Conservation (phyloP, 2,113 vertebrate genomes). For the Tyto alba region DNA sequence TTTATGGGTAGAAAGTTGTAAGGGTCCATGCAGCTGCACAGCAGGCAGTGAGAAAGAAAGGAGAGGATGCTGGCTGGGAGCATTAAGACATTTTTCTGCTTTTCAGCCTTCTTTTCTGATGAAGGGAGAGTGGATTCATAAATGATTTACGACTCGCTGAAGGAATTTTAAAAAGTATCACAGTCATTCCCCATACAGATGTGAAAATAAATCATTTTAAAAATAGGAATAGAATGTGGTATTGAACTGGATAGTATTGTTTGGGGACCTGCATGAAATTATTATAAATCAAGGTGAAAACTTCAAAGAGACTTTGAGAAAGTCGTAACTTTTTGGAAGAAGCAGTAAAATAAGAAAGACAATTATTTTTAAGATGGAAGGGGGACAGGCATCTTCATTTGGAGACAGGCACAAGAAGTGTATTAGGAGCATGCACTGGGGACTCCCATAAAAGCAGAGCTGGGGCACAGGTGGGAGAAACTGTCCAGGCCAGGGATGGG, state of each 20-base stretch:
- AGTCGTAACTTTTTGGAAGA: not conserved
- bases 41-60: not conserved
- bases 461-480: fast-evolving
- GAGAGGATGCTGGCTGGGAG: not conserved
- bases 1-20: not conserved
- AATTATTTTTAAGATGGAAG: not conserved
- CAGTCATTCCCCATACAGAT: not conserved
- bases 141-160: not conserved
- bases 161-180: not conserved
- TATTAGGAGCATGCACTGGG: not conserved
- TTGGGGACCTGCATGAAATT: not conserved
- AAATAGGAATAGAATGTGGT: not conserved
- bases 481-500: not conserved
- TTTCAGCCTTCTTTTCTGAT: not conserved
- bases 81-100: not conserved
- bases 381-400: fast-evolving
- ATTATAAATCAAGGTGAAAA: not conserved
- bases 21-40: not conserved
- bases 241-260: not conserved
- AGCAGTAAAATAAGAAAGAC: not conserved
- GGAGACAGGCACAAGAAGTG: not conserved
- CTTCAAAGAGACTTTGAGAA: not conserved
- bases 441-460: not conserved
- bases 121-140: not conserved
- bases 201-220: not conserved